Conservation (phyloP, 1,140 invertebrate genomes). For the Drosophila truncata region DNA sequence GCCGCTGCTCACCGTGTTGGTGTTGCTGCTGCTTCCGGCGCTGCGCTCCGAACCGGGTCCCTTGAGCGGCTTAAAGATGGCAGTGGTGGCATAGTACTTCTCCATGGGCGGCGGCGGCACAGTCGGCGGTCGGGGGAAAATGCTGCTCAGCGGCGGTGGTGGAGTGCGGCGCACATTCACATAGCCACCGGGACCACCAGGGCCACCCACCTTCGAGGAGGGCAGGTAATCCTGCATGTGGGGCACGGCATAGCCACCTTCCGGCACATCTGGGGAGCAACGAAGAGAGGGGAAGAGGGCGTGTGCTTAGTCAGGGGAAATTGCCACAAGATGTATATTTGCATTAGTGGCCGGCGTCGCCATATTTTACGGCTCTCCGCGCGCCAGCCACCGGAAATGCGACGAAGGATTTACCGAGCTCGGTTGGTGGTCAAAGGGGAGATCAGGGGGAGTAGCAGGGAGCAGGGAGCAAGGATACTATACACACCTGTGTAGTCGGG, state of each 20-base stretch:
- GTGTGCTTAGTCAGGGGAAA: constrained; percentile 70
- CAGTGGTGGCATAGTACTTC: constrained; percentile 90
- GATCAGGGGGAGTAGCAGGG: constrained; percentile 7
- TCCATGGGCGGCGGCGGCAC: constrained; percentile 90
- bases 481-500: constrained; percentile 86
- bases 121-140: constrained; percentile 88
- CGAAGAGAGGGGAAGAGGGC: constrained; percentile 35
- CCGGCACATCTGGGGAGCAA: constrained; percentile 86
- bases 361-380: constrained; percentile 62
- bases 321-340: constrained; percentile 75
- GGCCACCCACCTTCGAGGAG: constrained; percentile 77
- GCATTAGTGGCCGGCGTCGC: constrained; percentile 70
- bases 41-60: constrained; percentile 59
- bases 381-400: constrained; percentile 57
- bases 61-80: constrained; percentile 85
- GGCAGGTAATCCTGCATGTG: constrained; percentile 85
- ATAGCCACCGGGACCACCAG: constrained; percentile 73
- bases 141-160: constrained; percentile 86
- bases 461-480: constrained; percentile 1
- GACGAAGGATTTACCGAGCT: constrained; percentile 35
- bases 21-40: constrained; percentile 57
- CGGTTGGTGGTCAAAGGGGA: background rate
- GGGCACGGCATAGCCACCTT: constrained; percentile 87
- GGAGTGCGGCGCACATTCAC: constrained; percentile 84
- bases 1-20: constrained; percentile 58